Conservation (phyloP, 2,113 vertebrate species). For the Embiotoca jacksoni region DNA sequence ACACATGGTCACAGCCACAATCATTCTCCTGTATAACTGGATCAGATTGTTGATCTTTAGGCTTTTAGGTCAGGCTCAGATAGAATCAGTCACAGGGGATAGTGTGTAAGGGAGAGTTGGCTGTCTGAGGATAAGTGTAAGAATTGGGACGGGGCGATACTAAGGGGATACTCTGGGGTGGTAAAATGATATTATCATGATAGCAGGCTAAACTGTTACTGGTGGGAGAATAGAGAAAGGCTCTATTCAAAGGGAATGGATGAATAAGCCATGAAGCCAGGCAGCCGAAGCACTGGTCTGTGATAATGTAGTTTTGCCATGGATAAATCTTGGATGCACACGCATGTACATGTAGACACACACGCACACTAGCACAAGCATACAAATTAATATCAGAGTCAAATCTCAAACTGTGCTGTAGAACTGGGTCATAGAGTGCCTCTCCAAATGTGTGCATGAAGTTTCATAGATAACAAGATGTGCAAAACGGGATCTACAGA, state of each 20-base stretch:
- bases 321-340: conserved; percentile 52
- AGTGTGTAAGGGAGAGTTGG: conserved; percentile 38
- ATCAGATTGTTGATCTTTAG: conserved; percentile 63
- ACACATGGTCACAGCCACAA: neutral
- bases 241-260: conserved; percentile 54
- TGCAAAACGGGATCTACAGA: conserved; percentile 48
- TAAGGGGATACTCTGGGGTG: conserved; percentile 32
- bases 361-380: conserved; percentile 43
- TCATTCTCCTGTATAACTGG: conserved; percentile 30
- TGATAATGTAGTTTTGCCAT: conserved; percentile 59
- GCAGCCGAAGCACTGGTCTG: conserved; percentile 63
- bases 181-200: conserved; percentile 60
- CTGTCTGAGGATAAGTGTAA: conserved; percentile 40
- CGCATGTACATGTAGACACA: conserved; percentile 8
- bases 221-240: conserved; percentile 56
- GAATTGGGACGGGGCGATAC: conserved; percentile 49
- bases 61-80: conserved; percentile 57
- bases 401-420: conserved; percentile 68
- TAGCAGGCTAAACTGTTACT: conserved; percentile 57
- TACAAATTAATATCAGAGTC: conserved; percentile 73
- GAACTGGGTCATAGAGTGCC: conserved; percentile 74
- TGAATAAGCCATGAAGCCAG: conserved; percentile 66
- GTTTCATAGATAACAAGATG: conserved; percentile 68
- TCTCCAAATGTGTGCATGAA: conserved; percentile 59
- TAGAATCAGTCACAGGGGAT: conserved; percentile 53